Percentiles rank a stretch among this genome's conserved stretches.
Evolutionary conservation across 2,888 invertebrate species (phyloP).

Genomic region (Dryocosmus kuriphilus): DNA sequence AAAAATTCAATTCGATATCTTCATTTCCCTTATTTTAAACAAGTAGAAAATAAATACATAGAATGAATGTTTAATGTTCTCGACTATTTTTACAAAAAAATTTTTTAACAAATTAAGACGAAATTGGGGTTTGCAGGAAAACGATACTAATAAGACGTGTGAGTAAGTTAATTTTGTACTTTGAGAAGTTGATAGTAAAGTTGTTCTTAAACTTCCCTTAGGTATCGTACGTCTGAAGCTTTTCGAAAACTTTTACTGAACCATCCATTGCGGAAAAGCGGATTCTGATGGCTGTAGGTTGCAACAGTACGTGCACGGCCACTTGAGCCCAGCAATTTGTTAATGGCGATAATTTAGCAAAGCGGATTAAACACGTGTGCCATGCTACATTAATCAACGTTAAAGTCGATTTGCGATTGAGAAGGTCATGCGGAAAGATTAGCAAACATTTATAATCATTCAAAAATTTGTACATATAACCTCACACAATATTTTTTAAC

Average conservation of each 20-base stretch:
- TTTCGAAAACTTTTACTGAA: background rate
- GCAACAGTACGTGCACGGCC: constrained; percentile 3
- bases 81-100: too few relatives aligned
- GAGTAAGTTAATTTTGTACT: background rate
- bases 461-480: background rate
- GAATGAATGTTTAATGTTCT: too few relatives aligned
- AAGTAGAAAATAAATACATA: too few relatives aligned
- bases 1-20: too few relatives aligned
- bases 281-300: constrained; percentile 19
- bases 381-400: constrained; percentile 48
- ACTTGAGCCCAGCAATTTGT: constrained; percentile 54
- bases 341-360: constrained; percentile 57
- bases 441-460: constrained; percentile 15
- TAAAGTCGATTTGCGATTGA: constrained; percentile 40
- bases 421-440: background rate
- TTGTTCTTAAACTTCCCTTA: background rate
- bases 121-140: background rate
- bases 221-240: background rate
- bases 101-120: background rate
- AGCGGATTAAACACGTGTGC: constrained; percentile 51
- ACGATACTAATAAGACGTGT: background rate
- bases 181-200: background rate
- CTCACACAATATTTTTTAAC: background rate
- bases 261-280: constrained; percentile 8
- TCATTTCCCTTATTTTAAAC: too few relatives aligned